These are phyloP conservation scores for Fukomys damarensis DNA, from an alignment of 2,113 vertebrate species.

Conservation along the genomic window DNA sequence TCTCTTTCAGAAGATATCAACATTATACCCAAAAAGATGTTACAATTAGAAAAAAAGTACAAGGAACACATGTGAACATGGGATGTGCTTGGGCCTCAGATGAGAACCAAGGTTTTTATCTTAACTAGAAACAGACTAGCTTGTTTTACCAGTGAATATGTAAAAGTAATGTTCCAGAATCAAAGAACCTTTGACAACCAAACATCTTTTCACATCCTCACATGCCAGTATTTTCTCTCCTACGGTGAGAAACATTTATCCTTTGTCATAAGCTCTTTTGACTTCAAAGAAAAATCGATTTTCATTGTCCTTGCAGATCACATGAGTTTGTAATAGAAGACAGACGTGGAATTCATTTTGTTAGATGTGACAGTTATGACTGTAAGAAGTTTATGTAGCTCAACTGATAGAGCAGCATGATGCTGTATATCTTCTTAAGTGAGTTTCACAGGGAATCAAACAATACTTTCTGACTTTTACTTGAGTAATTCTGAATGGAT, in stretches of 20 bases:
- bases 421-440: neutral
- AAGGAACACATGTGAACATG: neutral
- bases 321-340: neutral
- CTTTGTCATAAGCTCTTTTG: neutral
- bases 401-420: neutral
- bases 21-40: neutral
- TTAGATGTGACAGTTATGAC: neutral
- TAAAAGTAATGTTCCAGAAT: slow-evolving; percentile 17
- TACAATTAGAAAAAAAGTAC: neutral
- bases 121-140: neutral
- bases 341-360: neutral
- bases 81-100: neutral
- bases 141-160: neutral
- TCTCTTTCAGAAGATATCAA: neutral
- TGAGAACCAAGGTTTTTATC: neutral
- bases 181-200: neutral
- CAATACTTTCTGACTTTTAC: neutral
- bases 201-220: neutral
- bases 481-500: neutral
- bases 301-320: neutral
- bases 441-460: slow-evolving; percentile 29
- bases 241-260: neutral
- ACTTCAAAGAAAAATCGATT: slow-evolving; percentile 43
- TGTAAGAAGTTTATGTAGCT: neutral
- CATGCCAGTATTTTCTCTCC: neutral